phyloP scores from a whole-genome alignment of 2,113 vertebrate species.

The Paratilapia polleni region DNA sequence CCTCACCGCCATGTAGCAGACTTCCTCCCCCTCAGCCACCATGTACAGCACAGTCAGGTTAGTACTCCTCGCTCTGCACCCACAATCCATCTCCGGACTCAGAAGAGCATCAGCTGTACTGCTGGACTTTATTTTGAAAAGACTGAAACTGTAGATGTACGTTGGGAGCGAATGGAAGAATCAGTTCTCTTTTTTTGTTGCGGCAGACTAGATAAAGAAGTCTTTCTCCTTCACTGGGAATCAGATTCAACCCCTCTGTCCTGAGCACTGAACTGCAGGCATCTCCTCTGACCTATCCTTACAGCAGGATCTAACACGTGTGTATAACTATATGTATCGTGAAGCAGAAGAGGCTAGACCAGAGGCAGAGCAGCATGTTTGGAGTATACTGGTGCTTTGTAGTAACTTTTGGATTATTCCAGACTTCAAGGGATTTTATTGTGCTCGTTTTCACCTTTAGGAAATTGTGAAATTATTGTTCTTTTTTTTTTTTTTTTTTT shows the following conservation, averaged over 20 bases:
- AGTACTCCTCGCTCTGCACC: constrained; percentile 56
- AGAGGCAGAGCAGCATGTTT: constrained; percentile 60
- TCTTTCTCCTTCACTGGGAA: constrained; percentile 48
- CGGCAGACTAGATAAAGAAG: constrained; percentile 16
- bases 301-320: constrained; percentile 56
- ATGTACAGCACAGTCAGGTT: constrained; percentile 70
- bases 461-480: constrained; percentile 47
- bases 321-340: constrained; percentile 58
- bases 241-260: constrained; percentile 46
- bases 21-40: constrained; percentile 33
- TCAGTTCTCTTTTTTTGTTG: constrained; percentile 17
- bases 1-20: constrained; percentile 68
- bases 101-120: constrained; percentile 44
- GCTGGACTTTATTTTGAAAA: constrained; percentile 45
- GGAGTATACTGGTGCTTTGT: constrained; percentile 63
- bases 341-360: constrained; percentile 25
- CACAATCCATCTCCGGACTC: constrained; percentile 51
- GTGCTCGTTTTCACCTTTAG: constrained; percentile 57
- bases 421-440: constrained; percentile 58
- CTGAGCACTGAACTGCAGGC: constrained; percentile 50
- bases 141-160: constrained; percentile 47
- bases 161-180: constrained; percentile 31
- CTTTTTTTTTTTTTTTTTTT: constrained; percentile 22
- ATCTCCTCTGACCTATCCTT: constrained; percentile 45
- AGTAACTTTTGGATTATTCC: constrained; percentile 54